Evolutionary conservation across 2,113 vertebrate genomes (phyloP).

Genomic region (Ellobius talpinus): DNA sequence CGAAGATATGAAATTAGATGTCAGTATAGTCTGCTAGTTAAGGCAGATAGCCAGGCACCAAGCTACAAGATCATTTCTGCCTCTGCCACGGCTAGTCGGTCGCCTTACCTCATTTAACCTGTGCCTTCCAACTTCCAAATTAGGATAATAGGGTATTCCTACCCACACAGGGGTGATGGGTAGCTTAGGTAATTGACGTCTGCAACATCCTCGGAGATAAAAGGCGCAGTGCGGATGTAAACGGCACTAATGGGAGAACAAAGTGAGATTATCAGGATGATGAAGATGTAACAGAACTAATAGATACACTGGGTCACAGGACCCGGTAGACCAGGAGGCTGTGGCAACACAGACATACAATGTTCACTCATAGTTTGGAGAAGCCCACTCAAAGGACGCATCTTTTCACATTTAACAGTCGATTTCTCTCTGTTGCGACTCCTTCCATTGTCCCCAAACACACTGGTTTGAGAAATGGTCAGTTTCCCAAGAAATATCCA

Average conservation of each 20-base stretch:
- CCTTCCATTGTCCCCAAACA: conserved; percentile 30
- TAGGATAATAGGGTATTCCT: conserved; percentile 64
- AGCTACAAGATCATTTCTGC: background rate
- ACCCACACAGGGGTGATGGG: conserved; percentile 62
- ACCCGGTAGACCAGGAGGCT: conserved; percentile 16
- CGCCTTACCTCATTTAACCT: conserved; percentile 42
- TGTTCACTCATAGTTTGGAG: conserved; percentile 58
- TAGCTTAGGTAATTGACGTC: conserved; percentile 67
- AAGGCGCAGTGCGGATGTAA: conserved; percentile 66
- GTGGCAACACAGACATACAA: background rate
- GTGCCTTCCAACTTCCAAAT: conserved; percentile 50
- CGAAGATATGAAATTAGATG: background rate
- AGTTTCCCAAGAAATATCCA: background rate
- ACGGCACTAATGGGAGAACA: conserved; percentile 60
- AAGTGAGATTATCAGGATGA: conserved; percentile 58
- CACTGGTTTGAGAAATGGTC: conserved; percentile 15
- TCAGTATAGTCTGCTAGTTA: background rate
- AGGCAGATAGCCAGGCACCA: background rate
- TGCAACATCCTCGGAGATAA: conserved; percentile 66
- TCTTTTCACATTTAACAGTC: conserved; percentile 14
- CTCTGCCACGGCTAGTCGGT: background rate
- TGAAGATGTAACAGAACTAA: conserved; percentile 37
- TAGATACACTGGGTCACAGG: conserved; percentile 47
- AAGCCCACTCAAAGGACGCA: conserved; percentile 18
- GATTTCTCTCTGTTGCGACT: conserved; percentile 37